phyloP scores from a whole-genome alignment of 2,113 vertebrate species.

The Nycticryphes semicollaris region DNA sequence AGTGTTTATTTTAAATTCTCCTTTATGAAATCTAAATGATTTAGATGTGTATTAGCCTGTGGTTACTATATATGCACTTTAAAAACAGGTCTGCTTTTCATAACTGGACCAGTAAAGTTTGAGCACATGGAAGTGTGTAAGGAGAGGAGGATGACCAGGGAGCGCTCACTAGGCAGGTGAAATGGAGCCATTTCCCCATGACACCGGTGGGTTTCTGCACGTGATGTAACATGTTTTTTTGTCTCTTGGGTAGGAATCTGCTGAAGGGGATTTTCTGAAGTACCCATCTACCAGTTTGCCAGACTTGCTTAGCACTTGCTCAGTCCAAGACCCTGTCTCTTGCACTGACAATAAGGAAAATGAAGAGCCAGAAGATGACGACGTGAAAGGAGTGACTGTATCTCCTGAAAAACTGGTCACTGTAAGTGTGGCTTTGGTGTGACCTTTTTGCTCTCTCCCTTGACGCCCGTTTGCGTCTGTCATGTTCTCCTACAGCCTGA shows the following conservation, averaged over 20 bases:
- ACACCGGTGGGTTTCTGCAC: neutral
- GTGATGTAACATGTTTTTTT: neutral
- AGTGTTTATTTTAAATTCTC: neutral
- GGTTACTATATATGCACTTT: neutral
- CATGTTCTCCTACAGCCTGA: neutral
- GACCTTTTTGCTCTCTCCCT: neutral
- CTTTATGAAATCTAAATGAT: neutral
- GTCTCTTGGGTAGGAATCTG: neutral
- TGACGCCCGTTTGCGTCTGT: neutral
- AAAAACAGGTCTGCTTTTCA: neutral
- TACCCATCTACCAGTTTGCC: constrained; percentile 91
- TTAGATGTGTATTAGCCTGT: neutral
- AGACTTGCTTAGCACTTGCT: constrained; percentile 88
- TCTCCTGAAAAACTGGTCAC: constrained; percentile 60
- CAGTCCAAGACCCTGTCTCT: constrained; percentile 73
- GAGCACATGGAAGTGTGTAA: neutral
- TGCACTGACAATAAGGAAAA: constrained; percentile 83
- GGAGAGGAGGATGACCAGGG: rapidly evolving
- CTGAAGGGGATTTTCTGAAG: constrained; percentile 78
- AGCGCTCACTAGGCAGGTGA: neutral
- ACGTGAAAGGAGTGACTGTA: constrained; percentile 58
- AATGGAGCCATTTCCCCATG: neutral
- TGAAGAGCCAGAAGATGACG: constrained; percentile 77
- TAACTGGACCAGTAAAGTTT: neutral
- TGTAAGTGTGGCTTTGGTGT: constrained; percentile 77